Conservation (phyloP, 1,140 invertebrate genomes). For the Lepidostoma basale region DNA sequence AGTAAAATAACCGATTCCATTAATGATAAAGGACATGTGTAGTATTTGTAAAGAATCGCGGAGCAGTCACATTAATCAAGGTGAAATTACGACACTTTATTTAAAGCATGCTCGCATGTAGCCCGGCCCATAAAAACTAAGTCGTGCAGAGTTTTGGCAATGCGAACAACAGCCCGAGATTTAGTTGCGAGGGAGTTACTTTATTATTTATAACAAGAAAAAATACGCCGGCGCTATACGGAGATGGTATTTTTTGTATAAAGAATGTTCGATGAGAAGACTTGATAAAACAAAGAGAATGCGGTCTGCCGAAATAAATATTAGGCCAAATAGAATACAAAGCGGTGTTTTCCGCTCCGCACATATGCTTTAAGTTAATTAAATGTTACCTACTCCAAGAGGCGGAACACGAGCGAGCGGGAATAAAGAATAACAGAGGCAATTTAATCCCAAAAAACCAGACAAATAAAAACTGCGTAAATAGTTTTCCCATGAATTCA, state of each 20-base stretch:
- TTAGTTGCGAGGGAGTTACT: constrained; percentile 12
- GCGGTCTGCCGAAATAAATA: constrained; percentile 42
- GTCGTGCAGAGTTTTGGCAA: not conserved
- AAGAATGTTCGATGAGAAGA: constrained; percentile 32
- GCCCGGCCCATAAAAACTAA: too few species aligned
- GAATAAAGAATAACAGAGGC: constrained; percentile 44
- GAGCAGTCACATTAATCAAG: too few species aligned
- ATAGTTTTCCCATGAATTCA: constrained; percentile 43
- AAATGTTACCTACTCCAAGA: constrained; percentile 44
- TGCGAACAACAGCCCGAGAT: constrained; percentile 7
- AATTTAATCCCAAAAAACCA: constrained; percentile 45
- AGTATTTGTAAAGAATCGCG: too few species aligned
- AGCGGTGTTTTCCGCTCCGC: constrained; percentile 35
- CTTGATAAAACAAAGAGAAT: constrained; percentile 33
- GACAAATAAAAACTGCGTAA: constrained; percentile 40
- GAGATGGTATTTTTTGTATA: constrained; percentile 26
- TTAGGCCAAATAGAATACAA: constrained; percentile 40
- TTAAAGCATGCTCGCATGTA: too few species aligned
- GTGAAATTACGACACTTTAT: too few species aligned
- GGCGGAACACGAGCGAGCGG: constrained; percentile 31
- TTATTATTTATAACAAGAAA: constrained; percentile 29
- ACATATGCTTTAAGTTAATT: constrained; percentile 47
- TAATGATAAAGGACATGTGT: too few species aligned
- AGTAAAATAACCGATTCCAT: too few species aligned
- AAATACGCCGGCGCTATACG: constrained; percentile 11